Percentiles rank a stretch among this genome's conserved stretches.
These are phyloP conservation scores for Drosophila buzzatii DNA, from an alignment of 2,888 invertebrate genomes.

Conservation along the genomic window DNA sequence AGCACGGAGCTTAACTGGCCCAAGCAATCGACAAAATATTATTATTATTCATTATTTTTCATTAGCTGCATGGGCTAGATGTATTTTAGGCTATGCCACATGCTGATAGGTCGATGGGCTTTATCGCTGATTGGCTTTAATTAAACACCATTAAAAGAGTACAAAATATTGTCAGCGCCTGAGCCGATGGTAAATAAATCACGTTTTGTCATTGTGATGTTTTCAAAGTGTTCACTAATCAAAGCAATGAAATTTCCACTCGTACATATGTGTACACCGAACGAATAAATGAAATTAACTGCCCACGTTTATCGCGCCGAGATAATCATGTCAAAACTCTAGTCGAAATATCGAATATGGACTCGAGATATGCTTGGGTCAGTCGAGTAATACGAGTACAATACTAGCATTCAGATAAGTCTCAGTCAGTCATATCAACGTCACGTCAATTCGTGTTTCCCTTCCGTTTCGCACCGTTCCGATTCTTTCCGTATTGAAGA, in stretches of 20 bases:
- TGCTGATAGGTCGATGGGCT: conserved; percentile 67
- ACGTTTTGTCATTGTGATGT: conserved; percentile 78
- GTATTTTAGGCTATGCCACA: conserved; percentile 61
- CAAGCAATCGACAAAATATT: conserved; percentile 37
- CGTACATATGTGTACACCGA: conserved; percentile 24
- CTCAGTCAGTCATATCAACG: conserved; percentile 35
- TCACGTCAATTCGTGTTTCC: conserved; percentile 33
- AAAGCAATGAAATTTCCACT: conserved; percentile 48
- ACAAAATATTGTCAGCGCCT: conserved; percentile 67
- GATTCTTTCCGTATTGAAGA: conserved; percentile 4
- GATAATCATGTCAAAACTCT: conserved; percentile 70
- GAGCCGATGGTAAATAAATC: conserved; percentile 59
- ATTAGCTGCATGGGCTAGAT: conserved; percentile 51
- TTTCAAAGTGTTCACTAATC: conserved; percentile 70
- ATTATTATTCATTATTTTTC: conserved; percentile 47
- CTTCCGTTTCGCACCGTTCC: conserved; percentile 22
- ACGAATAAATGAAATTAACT: conserved; percentile 76
- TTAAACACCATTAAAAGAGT: conserved; percentile 79
- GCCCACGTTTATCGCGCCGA: conserved; percentile 46
- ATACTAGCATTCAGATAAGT: conserved; percentile 28
- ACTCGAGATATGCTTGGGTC: conserved; percentile 47
- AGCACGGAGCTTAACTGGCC: conserved; percentile 22
- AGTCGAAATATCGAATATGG: conserved; percentile 9
- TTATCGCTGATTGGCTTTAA: conserved; percentile 80
- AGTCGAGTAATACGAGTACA: conserved; percentile 38